Percentiles rank a stretch among this genome's conserved stretches.
Conservation (phyloP, 2,888 invertebrate genomes). For the Tetragonula carbonaria region DNA sequence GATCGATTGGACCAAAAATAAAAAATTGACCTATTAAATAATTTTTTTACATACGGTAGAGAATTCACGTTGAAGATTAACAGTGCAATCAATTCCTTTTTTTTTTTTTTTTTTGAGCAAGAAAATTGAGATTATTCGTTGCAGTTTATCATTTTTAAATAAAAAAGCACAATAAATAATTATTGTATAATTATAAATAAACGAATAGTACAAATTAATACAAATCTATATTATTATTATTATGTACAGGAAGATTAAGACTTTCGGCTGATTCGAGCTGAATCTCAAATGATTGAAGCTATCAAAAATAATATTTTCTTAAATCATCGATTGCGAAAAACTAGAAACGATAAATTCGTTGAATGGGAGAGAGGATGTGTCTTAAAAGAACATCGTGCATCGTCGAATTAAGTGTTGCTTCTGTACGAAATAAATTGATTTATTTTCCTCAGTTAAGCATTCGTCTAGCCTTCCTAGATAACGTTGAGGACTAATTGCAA, state of each 20-base stretch:
- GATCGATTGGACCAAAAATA: background rate
- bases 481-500: too few relatives aligned
- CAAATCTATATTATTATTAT: background rate
- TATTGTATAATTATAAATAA: background rate
- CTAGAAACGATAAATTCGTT: background rate
- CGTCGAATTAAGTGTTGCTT: conserved; percentile 18
- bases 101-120: background rate
- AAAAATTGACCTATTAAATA: background rate
- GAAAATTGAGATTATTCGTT: background rate
- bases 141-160: background rate
- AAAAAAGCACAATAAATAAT: background rate
- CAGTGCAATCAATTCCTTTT: background rate
- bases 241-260: background rate
- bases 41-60: background rate
- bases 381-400: background rate
- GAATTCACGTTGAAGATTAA: background rate
- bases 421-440: conserved; percentile 29
- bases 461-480: conserved; percentile 6
- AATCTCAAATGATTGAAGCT: background rate
- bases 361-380: conserved; percentile 17
- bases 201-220: background rate
- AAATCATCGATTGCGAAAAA: background rate
- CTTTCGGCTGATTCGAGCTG: background rate
- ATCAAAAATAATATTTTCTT: too few relatives aligned
- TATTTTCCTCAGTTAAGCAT: conserved; percentile 42